Percentiles rank a stretch among this genome's conserved stretches.
Conservation (phyloP, 2,888 invertebrate species). For the Dioctria rufipes region DNA sequence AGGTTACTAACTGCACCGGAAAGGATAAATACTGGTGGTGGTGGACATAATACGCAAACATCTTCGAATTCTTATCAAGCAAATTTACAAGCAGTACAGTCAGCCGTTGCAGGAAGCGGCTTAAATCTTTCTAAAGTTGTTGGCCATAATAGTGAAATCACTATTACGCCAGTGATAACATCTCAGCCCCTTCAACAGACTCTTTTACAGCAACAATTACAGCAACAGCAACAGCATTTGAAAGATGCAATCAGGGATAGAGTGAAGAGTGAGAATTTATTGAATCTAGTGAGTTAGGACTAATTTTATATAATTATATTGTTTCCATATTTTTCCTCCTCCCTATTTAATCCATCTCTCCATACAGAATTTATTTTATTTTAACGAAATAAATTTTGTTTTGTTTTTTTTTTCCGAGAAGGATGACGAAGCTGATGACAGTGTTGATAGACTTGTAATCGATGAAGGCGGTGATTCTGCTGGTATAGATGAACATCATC, state of each 20-base stretch:
- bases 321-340: background rate
- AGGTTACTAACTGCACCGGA: conserved; percentile 82
- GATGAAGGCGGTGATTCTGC: conserved; percentile 75
- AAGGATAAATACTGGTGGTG: conserved; percentile 62
- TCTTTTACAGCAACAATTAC: conserved; percentile 60
- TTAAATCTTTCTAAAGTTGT: conserved; percentile 70
- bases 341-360: too few relatives aligned
- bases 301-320: background rate
- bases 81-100: conserved; percentile 37
- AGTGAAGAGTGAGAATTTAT: conserved; percentile 60
- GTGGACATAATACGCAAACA: conserved; percentile 33
- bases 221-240: conserved; percentile 54
- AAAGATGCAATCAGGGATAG: conserved; percentile 58
- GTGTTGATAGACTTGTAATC: conserved; percentile 75
- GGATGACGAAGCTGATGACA: conserved; percentile 77
- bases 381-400: background rate
- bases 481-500: conserved; percentile 62
- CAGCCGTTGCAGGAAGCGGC: conserved; percentile 56
- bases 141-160: conserved; percentile 74
- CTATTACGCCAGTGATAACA: conserved; percentile 74
- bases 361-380: background rate
- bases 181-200: conserved; percentile 59
- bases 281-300: conserved; percentile 60
- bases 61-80: conserved; percentile 30
- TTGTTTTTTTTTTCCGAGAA: conserved; percentile 60